Base-by-base conservation (phyloP, 1,140 invertebrate genomes). In the Caenorhabditis inopinata region DNA sequence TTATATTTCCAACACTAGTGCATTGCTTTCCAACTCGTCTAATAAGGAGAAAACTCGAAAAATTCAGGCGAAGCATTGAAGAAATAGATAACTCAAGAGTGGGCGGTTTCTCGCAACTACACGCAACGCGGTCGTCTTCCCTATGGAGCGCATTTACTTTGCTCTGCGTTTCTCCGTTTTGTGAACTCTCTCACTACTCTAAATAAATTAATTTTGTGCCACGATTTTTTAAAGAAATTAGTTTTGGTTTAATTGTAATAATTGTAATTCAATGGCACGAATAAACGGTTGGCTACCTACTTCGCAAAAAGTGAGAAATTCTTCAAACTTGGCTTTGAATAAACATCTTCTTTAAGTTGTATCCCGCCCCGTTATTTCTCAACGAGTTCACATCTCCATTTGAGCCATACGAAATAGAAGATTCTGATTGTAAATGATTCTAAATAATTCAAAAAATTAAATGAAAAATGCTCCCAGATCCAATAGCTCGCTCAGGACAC, bases 61-160 rank as follows among this genome's bases (percentile, higher is more conserved):
- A 38, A 5, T 12, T 2, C 5, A 7, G 18, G 12, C 5, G 32
- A 68, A 38, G 58, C 58, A 68, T 68, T 11, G 11, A 1, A 3
- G 27, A 68, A 68, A 68, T 29, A 38, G 32, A 9, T 29, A 68
- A 32, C 58, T 68, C 32, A 9, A 21, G 16, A 21, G 58, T 68
- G 58, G 58, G 58, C 58, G 58, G 58, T 68, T 68, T 68, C 58
- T 42, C 58, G 58, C 58, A 18, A 42, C 58, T 68, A 38, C 58
- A 21, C 58, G 58, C 58, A 18, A 42, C 58, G 58, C 58, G 58
- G 11, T 29, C 58, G 58, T 9, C 38, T 21, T 38, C 4, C 38
- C 58, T 38, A 68, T 21, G n/a, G 32, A 21, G 58, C 58, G 32
- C n/a, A 32, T 68, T 68, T 68, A 12, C 58, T 9, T 38, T 42